A percentile compares a stretch with the other conserved stretches of the same genome.
Evolutionary conservation across 2,888 invertebrate species (phyloP).

Genomic region (Pantelozetes paolii): DNA sequence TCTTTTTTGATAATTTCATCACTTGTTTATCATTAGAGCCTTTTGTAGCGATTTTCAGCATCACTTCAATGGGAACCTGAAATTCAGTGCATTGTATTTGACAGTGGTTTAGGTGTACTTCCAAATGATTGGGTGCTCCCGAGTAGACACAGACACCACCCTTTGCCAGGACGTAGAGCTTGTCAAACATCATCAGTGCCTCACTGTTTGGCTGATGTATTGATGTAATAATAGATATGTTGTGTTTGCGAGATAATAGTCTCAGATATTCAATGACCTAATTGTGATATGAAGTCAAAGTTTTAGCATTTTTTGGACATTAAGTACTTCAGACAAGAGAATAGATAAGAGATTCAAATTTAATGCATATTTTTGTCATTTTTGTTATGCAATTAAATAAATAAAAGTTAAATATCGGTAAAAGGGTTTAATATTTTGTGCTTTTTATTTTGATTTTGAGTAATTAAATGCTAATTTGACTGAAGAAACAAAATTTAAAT

Average conservation of each 20-base stretch:
- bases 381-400: no score
- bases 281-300: background rate
- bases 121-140: background rate
- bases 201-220: slow-evolving; percentile 32
- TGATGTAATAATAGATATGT: slow-evolving; percentile 16
- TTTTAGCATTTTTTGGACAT: no score
- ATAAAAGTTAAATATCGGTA: no score
- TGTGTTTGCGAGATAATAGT: slow-evolving; percentile 21
- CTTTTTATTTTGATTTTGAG: no score
- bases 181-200: slow-evolving; percentile 16
- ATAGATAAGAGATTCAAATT: no score
- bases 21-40: background rate
- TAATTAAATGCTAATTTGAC: no score
- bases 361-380: no score
- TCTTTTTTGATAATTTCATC: slow-evolving; percentile 8
- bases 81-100: slow-evolving; percentile 7
- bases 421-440: no score
- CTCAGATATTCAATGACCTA: slow-evolving; percentile 30
- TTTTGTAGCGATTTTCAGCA: slow-evolving; percentile 19
- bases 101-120: background rate
- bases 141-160: slow-evolving; percentile 18
- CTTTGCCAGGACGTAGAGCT: slow-evolving; percentile 12
- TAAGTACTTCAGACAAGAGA: no score
- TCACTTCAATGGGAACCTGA: slow-evolving; percentile 11
- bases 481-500: no score